Evolutionary conservation across 2,113 vertebrate species (phyloP).

Genomic region (Chaetodon trifascialis): DNA sequence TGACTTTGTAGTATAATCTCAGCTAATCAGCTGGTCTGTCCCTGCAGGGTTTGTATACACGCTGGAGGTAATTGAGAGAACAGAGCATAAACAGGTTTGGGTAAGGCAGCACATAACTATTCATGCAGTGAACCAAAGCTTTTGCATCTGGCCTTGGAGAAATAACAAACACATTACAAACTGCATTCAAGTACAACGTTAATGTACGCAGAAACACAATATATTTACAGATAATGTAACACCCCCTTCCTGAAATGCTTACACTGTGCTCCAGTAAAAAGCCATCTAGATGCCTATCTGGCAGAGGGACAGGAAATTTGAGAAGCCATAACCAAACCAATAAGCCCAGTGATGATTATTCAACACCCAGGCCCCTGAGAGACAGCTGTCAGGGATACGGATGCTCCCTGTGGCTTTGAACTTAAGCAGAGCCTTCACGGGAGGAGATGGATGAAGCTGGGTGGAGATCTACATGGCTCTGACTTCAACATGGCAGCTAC

Average conservation of each 20-base stretch:
- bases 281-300: slow-evolving; percentile 40
- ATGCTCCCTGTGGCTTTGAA: slow-evolving; percentile 67
- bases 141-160: slow-evolving; percentile 24
- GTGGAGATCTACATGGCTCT: background rate
- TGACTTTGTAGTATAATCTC: slow-evolving; percentile 30
- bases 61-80: slow-evolving; percentile 7
- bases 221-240: slow-evolving; percentile 40
- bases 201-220: slow-evolving; percentile 35
- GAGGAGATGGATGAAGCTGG: slow-evolving; percentile 48
- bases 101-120: slow-evolving; percentile 23
- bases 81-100: slow-evolving; percentile 44
- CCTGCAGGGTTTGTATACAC: slow-evolving; percentile 23
- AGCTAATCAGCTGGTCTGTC: slow-evolving; percentile 20
- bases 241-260: slow-evolving; percentile 28
- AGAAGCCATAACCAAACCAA: slow-evolving; percentile 74
- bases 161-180: slow-evolving; percentile 20
- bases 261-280: slow-evolving; percentile 41
- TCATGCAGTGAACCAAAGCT: slow-evolving; percentile 20
- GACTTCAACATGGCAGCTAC: slow-evolving; percentile 47
- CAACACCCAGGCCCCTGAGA: slow-evolving; percentile 47
- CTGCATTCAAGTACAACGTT: slow-evolving; percentile 17
- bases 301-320: slow-evolving; percentile 60
- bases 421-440: slow-evolving; percentile 47
- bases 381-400: slow-evolving; percentile 66
- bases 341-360: slow-evolving; percentile 67